Percentiles rank a stretch among this genome's conserved stretches.
Conservation (phyloP, 1,140 invertebrate species). For the Apocrypta bakeri region DNA sequence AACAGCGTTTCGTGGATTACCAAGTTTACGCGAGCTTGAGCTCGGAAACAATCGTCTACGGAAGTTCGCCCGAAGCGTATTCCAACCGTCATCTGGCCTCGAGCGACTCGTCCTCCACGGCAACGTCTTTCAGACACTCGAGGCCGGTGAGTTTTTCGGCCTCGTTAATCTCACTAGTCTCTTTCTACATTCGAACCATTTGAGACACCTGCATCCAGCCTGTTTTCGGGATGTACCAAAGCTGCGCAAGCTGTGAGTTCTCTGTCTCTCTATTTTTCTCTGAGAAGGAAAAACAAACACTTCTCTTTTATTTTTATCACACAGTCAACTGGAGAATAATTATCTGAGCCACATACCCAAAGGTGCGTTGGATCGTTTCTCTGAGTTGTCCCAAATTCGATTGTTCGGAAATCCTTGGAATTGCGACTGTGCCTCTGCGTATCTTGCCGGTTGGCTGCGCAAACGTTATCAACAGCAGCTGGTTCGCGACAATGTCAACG, state of each 20-base stretch:
- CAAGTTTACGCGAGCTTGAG: constrained; percentile 75
- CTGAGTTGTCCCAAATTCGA: constrained; percentile 82
- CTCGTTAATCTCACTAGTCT: constrained; percentile 76
- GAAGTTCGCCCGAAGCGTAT: constrained; percentile 73
- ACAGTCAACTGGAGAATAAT: constrained; percentile 87
- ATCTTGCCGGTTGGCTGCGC: constrained; percentile 80
- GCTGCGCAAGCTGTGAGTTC: constrained; percentile 66
- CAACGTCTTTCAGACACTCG: constrained; percentile 76
- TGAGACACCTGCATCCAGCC: constrained; percentile 73
- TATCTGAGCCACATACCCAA: constrained; percentile 83
- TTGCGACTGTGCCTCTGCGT: constrained; percentile 87
- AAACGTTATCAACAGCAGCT: constrained; percentile 60
- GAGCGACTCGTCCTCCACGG: constrained; percentile 78
- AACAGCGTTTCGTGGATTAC: constrained; percentile 73
- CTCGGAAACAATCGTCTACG: constrained; percentile 77
- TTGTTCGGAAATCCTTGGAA: constrained; percentile 90
- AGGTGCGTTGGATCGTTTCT: constrained; percentile 80
- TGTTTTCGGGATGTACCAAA: constrained; percentile 72
- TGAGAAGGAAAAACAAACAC: too few species aligned
- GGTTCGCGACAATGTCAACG: not conserved
- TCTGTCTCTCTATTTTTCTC: not conserved
- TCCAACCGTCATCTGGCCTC: constrained; percentile 70
- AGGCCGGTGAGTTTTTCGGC: constrained; percentile 74
- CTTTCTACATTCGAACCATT: constrained; percentile 79
- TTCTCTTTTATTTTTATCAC: not conserved